phyloP scores from a whole-genome alignment of 2,888 invertebrate species.

The Aphodius granarius region DNA sequence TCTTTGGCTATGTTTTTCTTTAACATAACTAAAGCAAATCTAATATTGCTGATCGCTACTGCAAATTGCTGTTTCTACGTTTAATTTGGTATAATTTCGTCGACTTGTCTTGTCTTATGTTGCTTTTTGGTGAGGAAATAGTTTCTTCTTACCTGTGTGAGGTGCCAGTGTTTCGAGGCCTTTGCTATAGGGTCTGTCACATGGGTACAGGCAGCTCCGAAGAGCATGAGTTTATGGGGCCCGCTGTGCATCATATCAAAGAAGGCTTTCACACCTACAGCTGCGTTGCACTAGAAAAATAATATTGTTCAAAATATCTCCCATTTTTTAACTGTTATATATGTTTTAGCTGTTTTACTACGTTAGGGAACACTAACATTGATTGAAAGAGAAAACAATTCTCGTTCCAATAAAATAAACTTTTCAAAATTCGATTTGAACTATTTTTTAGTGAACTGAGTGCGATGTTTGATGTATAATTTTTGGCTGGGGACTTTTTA shows the following conservation, averaged over 20 bases:
- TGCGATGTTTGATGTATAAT: too few relatives aligned
- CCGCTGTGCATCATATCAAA: conserved; percentile 96
- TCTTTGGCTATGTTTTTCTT: too few relatives aligned
- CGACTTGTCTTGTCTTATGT: neutral
- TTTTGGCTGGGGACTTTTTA: too few relatives aligned
- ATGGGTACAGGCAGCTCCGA: conserved; percentile 94
- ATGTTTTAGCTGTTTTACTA: neutral
- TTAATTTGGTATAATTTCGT: neutral
- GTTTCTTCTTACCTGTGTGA: conserved; percentile 74
- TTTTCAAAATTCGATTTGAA: too few relatives aligned
- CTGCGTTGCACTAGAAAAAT: conserved; percentile 82
- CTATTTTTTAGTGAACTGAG: too few relatives aligned
- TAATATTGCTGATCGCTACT: too few relatives aligned
- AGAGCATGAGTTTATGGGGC: conserved; percentile 91
- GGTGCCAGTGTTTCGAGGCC: conserved; percentile 95
- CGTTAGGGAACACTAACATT: too few relatives aligned
- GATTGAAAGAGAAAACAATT: too few relatives aligned
- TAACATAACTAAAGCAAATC: too few relatives aligned
- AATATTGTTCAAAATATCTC: neutral
- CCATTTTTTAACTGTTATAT: neutral
- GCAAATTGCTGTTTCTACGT: too few relatives aligned
- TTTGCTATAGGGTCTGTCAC: conserved; percentile 97
- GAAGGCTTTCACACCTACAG: conserved; percentile 92
- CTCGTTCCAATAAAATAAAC: too few relatives aligned
- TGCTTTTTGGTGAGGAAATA: neutral